phyloP scores from a whole-genome alignment of 2,113 vertebrate species.

The Gymnocephalus cernua region DNA sequence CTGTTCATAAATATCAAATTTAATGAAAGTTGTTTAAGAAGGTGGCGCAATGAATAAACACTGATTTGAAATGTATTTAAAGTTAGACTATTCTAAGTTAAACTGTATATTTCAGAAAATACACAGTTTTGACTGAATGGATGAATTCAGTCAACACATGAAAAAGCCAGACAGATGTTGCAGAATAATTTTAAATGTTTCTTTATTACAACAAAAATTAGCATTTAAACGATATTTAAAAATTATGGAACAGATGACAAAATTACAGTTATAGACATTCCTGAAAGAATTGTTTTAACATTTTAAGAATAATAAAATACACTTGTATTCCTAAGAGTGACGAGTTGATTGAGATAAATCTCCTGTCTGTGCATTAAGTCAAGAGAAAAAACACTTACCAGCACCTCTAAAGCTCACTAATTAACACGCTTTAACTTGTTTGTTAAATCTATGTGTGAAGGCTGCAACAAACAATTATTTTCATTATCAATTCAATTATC shows the following conservation, averaged over 20 bases:
- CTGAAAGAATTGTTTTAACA: neutral
- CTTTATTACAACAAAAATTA: neutral
- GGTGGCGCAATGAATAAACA: neutral
- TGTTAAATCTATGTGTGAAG: neutral
- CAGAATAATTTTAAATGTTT: too few species aligned
- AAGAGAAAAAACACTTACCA: neutral
- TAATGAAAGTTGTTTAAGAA: neutral
- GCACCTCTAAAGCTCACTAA: neutral
- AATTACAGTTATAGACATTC: neutral
- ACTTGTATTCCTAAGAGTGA: neutral
- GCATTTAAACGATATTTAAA: neutral
- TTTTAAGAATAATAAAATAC: neutral
- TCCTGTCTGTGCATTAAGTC: neutral
- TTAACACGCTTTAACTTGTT: neutral
- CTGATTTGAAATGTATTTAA: neutral
- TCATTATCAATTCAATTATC: too few species aligned
- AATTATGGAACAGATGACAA: neutral
- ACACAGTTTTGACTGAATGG: too few species aligned
- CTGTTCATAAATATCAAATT: neutral
- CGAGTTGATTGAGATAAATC: neutral
- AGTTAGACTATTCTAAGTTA: neutral
- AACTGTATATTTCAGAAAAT: neutral
- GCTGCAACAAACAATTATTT: too few species aligned
- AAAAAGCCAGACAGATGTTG: too few species aligned
- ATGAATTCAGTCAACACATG: too few species aligned